Conservation (phyloP, 1,140 invertebrate genomes). For the Diorhabda sublineata region DNA sequence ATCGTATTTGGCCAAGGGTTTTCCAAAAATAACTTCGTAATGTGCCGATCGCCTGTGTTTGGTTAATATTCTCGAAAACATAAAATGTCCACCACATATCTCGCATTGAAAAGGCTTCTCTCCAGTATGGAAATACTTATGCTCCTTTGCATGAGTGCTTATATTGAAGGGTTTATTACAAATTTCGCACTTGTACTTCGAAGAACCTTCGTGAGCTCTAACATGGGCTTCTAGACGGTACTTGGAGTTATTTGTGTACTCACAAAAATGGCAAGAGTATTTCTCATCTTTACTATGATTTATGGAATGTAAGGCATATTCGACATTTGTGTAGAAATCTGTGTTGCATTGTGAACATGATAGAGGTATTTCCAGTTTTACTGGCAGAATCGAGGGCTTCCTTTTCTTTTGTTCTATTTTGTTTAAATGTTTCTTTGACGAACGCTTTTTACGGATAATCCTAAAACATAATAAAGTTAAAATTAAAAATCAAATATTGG, state of each 20-base stretch:
- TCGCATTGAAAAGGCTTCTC: slow-evolving; percentile 60
- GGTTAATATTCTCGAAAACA: slow-evolving; percentile 44
- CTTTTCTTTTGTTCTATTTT: not conserved
- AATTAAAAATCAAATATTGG: too few relatives aligned
- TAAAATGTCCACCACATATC: slow-evolving; percentile 54
- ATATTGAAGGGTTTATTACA: slow-evolving; percentile 50
- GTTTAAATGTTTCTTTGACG: too few relatives aligned
- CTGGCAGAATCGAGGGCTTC: slow-evolving; percentile 38
- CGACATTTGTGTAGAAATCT: slow-evolving; percentile 49
- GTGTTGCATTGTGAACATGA: slow-evolving; percentile 62
- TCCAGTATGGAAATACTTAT: slow-evolving; percentile 52
- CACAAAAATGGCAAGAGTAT: slow-evolving; percentile 45
- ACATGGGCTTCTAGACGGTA: slow-evolving; percentile 45
- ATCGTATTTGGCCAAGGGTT: slow-evolving; percentile 42
- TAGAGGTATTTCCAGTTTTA: slow-evolving; percentile 51
- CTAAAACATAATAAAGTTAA: too few relatives aligned
- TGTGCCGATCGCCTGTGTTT: slow-evolving; percentile 43
- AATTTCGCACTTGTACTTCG: slow-evolving; percentile 51
- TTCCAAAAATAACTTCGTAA: slow-evolving; percentile 44
- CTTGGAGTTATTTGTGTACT: slow-evolving; percentile 45
- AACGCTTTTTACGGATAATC: too few relatives aligned
- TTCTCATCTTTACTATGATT: slow-evolving; percentile 39
- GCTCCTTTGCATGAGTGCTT: slow-evolving; percentile 46
- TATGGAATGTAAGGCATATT: slow-evolving; percentile 30
- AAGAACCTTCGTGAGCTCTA: slow-evolving; percentile 43